A percentile compares a stretch with the other conserved stretches of the same genome.
phyloP scores from a whole-genome alignment of 2,797 vertebrate species.

The Acrossocheilus wenchowensis region DNA sequence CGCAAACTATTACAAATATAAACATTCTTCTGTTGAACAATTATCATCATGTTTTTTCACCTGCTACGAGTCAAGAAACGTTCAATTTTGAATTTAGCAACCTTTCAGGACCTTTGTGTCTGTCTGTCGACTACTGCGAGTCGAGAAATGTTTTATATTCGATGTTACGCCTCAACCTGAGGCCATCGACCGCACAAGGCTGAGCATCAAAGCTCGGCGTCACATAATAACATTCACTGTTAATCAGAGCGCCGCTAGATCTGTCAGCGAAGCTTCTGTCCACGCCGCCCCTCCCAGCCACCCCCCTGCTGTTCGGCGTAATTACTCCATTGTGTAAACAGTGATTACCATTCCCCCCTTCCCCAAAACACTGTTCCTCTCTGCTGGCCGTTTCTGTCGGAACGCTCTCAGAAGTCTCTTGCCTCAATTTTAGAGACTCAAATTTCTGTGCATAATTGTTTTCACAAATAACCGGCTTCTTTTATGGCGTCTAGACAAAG shows the following conservation, averaged over 20 bases:
- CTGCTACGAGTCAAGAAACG: background rate
- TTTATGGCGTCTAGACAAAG: conserved; percentile 36
- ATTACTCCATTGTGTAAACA: conserved; percentile 54
- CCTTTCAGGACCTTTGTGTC: background rate
- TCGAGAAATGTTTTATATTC: background rate
- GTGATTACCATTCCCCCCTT: conserved; percentile 42
- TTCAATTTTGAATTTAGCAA: background rate
- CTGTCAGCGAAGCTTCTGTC: conserved; percentile 35
- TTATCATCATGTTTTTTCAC: background rate
- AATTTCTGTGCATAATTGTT: conserved; percentile 38
- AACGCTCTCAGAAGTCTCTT: conserved; percentile 24
- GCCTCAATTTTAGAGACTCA: conserved; percentile 13
- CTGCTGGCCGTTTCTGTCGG: conserved; percentile 14
- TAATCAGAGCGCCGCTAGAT: conserved; percentile 24
- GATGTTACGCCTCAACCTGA: conserved; percentile 24
- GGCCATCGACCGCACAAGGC: conserved; percentile 21
- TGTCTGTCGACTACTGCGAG: background rate
- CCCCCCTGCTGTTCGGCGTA: conserved; percentile 8
- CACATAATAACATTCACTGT: conserved; percentile 31
- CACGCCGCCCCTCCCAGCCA: background rate
- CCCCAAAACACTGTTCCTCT: conserved; percentile 22
- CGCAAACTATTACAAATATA: background rate
- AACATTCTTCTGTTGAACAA: background rate
- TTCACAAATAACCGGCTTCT: conserved; percentile 35
- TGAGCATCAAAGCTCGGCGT: conserved; percentile 18